Base-by-base conservation (phyloP, 2,797 vertebrate genomes). In the Chromis chromis region DNA sequence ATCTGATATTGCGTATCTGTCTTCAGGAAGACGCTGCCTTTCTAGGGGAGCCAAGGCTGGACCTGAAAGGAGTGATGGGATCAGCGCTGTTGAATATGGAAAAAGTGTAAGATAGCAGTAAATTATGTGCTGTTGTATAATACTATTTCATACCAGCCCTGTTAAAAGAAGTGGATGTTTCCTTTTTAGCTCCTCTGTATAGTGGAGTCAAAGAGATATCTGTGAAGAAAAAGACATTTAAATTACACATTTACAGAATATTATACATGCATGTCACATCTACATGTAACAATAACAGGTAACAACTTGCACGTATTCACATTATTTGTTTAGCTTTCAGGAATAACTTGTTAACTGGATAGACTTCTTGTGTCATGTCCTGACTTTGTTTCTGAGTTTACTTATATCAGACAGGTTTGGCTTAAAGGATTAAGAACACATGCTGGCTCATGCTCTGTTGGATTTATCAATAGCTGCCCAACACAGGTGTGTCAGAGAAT, bases 191-290 rank as follows among this genome's bases (percentile, higher is more conserved):
- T 63, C 76, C 59, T 84, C 61, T 85, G 62, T 4, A 9, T 36
- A 82, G 31, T n/a, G 91, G 89, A 42, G 73, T 90, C 84, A 90
- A 81, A 36, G 1, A n/a, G 21, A 90, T 13, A 4, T 58, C 92
- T 92, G 4, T 49, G 33, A 83, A 42, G 24, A 79, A 53, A 8
- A 69, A 44, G 16, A 60, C 42, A 68, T 5, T 2, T 22, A 70
- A 61, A 63, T 72, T 8, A 57, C 12, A 55, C 4, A 65, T n/a
- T 13, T 22, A 31, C 6, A 60, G 2, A 42, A 63, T 14, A 68
- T 40, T 57, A 44, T 49, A 46, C 25, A 36, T 44, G 31, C 22
- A 63, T 56, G 2, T 22, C 19, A 27, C 3, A 10, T n/a, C 7
- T 4, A 24, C 28, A 9, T 11, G 39, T 59, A 28, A 76, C 21